These are phyloP conservation scores for Sipha maydis DNA, from an alignment of 2,888 invertebrate genomes.

Conservation along the genomic window DNA sequence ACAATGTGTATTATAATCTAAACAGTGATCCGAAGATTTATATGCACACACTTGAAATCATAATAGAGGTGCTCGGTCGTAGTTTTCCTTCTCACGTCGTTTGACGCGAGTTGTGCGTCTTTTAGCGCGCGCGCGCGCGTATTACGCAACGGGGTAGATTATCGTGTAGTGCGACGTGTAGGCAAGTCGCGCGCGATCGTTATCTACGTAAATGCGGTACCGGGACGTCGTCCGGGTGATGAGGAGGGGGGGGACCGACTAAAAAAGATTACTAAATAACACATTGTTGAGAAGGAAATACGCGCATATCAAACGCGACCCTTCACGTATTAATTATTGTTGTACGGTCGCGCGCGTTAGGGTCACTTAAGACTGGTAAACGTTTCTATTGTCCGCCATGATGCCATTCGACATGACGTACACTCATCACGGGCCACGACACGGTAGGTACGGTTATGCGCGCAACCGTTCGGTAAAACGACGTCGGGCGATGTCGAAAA, in stretches of 20 bases:
- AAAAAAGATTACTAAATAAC: slow-evolving; percentile 31
- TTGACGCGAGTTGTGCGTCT: not conserved
- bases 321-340: slow-evolving; percentile 4
- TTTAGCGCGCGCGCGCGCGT: not conserved
- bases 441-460: not conserved
- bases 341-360: not conserved
- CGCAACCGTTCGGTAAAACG: not conserved
- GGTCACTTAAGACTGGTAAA: slow-evolving; percentile 21
- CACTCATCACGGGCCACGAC: not conserved
- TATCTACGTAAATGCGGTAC: slow-evolving; percentile 12
- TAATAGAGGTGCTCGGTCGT: not conserved
- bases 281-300: not conserved
- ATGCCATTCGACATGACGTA: slow-evolving; percentile 1
- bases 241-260: not conserved
- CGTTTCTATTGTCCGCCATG: slow-evolving; percentile 7
- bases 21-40: slow-evolving; percentile 21
- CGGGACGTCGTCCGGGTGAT: slow-evolving; percentile 2
- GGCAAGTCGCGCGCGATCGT: slow-evolving; percentile 12
- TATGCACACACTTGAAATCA: slow-evolving; percentile 6
- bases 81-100: not conserved
- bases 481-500: slow-evolving; percentile 22
- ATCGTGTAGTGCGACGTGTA: not conserved
- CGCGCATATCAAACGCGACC: not conserved
- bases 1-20: not conserved
- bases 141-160: not conserved